Conservation (phyloP, 2,888 invertebrate species). For the Stenotaenia linearis region DNA sequence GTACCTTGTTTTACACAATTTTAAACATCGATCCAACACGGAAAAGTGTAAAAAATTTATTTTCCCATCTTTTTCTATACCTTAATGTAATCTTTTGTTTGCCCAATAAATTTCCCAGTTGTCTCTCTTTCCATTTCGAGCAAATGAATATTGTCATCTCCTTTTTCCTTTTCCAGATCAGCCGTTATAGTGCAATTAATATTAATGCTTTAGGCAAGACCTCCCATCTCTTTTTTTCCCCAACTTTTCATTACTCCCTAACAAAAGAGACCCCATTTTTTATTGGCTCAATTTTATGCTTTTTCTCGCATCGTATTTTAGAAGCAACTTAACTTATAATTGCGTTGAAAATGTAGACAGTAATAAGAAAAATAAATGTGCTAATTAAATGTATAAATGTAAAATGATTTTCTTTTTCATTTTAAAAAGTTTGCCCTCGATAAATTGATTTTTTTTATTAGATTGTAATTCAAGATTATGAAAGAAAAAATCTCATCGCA, state of each 20-base stretch:
- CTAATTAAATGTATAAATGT: not conserved
- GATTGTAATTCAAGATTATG: not conserved
- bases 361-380: not conserved
- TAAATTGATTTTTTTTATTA: slow-evolving; percentile 1
- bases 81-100: not conserved
- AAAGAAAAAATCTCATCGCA: not conserved
- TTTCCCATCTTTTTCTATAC: no score
- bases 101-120: not conserved
- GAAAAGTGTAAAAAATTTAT: no score
- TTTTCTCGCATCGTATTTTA: not conserved
- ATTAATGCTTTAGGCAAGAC: slow-evolving; percentile 1
- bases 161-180: not conserved
- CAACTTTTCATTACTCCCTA: not conserved
- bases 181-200: not conserved
- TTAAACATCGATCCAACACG: no score
- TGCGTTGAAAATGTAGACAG: not conserved
- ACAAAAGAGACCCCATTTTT: slow-evolving; percentile 9
- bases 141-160: not conserved
- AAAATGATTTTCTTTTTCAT: not conserved
- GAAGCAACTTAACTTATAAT: not conserved
- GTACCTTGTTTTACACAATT: no score
- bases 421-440: not conserved
- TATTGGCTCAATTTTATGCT: not conserved
- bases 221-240: not conserved
- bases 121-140: not conserved